Base-by-base conservation (phyloP, 2,888 invertebrate species). In the Subacronicta megacephala region DNA sequence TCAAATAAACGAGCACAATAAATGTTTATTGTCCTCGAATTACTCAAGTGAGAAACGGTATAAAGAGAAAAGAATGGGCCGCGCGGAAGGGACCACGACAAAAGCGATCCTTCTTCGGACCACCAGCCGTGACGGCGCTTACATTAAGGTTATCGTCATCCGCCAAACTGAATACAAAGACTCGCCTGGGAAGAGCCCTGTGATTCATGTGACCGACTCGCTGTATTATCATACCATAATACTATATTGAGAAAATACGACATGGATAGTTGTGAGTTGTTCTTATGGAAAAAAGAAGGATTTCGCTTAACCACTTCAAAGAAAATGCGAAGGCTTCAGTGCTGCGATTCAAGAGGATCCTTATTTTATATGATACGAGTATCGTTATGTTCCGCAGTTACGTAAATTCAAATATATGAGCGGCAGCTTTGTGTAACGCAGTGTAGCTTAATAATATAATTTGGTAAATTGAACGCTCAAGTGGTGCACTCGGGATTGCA, bases 81-180 rank as follows among this genome's bases (percentile, higher is more conserved):
- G 88, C 83, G 80, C 84, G 89, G 90, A 91, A 90, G 90, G 90
- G 92, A 89, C 91, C 84, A 82, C 88, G 90, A 92, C 93, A 92
- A 93, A 91, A 88, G 92, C 91, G 87, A 93, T 93, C 92, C 89
- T 91, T 93, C 92, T 91, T 85, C 83, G 88, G 91, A 89, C 92
- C 92, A 89, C 90, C 91, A 89, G 89, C 92, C 92, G 92, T 93
- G 93, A 90, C 93, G 90, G 76, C 90, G 93, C 93, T 92, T 93
- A 93, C 93, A 93, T 93, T 93, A 93, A 89, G 93, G 93, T 93
- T 93, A 93, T 93, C 93, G 90, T 90, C 90, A 90, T 85, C 89
- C 90, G 87, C 93, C 93, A 93, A 93, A 92, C 93, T 84, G 90
- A 92, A 90, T 88, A 92, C 90, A 92, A 92, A 90, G 90, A 87